Percentiles rank a stretch among this genome's conserved stretches.
Conservation (phyloP, 2,797 vertebrate species). For the Manis javanica region DNA sequence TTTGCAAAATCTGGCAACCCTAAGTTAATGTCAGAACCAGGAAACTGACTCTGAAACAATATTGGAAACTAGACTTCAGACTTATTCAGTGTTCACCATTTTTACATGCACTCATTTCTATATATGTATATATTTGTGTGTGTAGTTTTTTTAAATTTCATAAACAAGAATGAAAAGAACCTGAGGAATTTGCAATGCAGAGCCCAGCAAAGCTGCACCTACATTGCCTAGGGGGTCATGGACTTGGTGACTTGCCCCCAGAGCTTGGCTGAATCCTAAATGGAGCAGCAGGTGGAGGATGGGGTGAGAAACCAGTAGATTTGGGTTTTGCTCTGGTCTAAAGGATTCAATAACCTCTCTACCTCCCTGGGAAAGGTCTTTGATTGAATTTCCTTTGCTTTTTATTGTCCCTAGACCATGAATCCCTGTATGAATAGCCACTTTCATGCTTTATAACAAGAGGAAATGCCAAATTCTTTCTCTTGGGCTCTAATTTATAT, state of each 20-base stretch:
- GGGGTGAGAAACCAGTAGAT: no score
- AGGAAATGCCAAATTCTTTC: constrained; percentile 16
- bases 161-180: neutral
- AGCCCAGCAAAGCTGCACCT: neutral
- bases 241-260: neutral
- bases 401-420: neutral
- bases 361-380: neutral
- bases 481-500: constrained; percentile 31
- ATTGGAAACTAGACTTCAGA: neutral
- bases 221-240: neutral
- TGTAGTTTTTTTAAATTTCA: neutral
- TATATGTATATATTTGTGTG: neutral
- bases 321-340: neutral
- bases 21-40: neutral
- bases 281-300: neutral
- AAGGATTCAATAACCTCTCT: neutral
- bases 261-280: neutral
- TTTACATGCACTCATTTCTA: neutral
- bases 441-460: neutral
- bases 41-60: neutral
- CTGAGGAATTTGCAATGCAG: neutral
- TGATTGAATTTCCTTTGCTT: constrained; percentile 35
- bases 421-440: constrained; percentile 16
- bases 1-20: neutral
- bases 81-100: neutral